Conservation (phyloP, 2,888 invertebrate species). For the Macaria liturata region DNA sequence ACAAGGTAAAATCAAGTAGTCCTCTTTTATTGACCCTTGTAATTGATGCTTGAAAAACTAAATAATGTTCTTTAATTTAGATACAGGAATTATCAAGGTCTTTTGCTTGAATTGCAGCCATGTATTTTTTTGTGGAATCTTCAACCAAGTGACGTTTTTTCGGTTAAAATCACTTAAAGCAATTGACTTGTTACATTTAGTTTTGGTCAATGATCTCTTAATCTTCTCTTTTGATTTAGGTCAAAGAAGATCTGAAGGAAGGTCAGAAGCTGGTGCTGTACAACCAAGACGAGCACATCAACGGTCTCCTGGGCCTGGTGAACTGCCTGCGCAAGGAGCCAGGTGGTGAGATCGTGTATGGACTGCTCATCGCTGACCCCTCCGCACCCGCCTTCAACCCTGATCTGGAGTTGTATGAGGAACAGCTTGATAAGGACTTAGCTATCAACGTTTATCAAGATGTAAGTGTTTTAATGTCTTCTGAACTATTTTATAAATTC, state of each 20-base stretch:
- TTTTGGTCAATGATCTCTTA: too few relatives aligned
- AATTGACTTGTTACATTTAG: too few relatives aligned
- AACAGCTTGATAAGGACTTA: constrained; percentile 88
- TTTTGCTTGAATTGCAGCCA: too few relatives aligned
- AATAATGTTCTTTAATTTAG: too few relatives aligned
- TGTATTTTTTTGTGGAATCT: too few relatives aligned
- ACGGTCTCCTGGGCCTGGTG: constrained; percentile 93
- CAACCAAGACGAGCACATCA: constrained; percentile 85
- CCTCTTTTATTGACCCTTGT: too few relatives aligned
- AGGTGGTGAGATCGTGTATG: constrained; percentile 85
- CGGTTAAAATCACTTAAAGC: too few relatives aligned
- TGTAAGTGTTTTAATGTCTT: constrained; percentile 51
- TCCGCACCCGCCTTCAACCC: constrained; percentile 86
- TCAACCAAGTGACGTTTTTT: too few relatives aligned
- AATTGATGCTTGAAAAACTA: too few relatives aligned
- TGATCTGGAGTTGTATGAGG: constrained; percentile 85
- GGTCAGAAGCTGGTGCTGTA: constrained; percentile 85
- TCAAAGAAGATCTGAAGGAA: constrained; percentile 67
- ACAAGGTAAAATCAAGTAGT: constrained; percentile 45
- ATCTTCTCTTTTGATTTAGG: constrained; percentile 3
- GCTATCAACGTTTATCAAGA: constrained; percentile 90
- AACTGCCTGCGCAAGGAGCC: constrained; percentile 93
- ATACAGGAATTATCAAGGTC: too few relatives aligned
- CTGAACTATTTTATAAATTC: too few relatives aligned
- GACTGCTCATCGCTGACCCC: constrained; percentile 85